Evolutionary conservation across 2,797 vertebrate species (phyloP).

Genomic region (Champsocephalus esox): DNA sequence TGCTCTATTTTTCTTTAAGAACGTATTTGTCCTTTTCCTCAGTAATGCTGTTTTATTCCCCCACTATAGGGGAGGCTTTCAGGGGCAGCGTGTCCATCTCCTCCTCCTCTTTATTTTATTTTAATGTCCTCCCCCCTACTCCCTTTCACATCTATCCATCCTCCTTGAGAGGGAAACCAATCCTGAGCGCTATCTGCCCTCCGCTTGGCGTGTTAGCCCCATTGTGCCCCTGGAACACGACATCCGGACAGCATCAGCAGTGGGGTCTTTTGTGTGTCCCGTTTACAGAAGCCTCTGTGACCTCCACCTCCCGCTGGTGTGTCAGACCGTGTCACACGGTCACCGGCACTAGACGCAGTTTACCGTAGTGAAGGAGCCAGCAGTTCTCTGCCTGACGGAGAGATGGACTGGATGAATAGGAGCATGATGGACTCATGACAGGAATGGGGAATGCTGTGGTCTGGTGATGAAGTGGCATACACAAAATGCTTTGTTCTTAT

Average conservation of each 20-base stretch:
- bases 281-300: slow-evolving; percentile 72
- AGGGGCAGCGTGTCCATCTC: slow-evolving; percentile 17
- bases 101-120: slow-evolving; percentile 5
- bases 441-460: slow-evolving; percentile 48
- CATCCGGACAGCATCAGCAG: slow-evolving; percentile 75
- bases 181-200: slow-evolving; percentile 69
- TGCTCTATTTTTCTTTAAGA: slow-evolving; percentile 17
- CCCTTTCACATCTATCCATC: slow-evolving; percentile 20
- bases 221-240: slow-evolving; percentile 75
- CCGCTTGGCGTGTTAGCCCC: slow-evolving; percentile 57
- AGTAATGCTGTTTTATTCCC: slow-evolving; percentile 42
- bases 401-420: slow-evolving; percentile 36
- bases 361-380: slow-evolving; percentile 59
- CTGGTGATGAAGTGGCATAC: slow-evolving; percentile 21
- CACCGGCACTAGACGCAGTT: slow-evolving; percentile 51
- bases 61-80: slow-evolving; percentile 3
- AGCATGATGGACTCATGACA: slow-evolving; percentile 33
- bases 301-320: slow-evolving; percentile 71
- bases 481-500: slow-evolving; percentile 1
- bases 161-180: slow-evolving; percentile 63
- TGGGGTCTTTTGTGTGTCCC: slow-evolving; percentile 66
- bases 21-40: slow-evolving; percentile 7
- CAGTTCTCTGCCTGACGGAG: slow-evolving; percentile 40
- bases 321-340: slow-evolving; percentile 72
- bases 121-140: slow-evolving; percentile 6